Evolutionary conservation across 1,140 invertebrate genomes (phyloP).

Genomic region (Agraylea sexmaculata): DNA sequence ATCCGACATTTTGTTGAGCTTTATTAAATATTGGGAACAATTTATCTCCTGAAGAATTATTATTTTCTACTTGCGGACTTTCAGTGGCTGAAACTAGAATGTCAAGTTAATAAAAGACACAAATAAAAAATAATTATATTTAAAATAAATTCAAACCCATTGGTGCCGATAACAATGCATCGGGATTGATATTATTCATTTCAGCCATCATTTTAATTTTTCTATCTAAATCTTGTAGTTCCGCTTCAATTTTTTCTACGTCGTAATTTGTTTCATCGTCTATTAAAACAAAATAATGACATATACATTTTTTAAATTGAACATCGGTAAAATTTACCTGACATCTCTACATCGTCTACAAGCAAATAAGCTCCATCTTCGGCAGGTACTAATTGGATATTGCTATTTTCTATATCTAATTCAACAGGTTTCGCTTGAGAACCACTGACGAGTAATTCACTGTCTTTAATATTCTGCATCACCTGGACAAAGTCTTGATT

Average conservation of each 20-base stretch:
- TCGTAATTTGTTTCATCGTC: slow-evolving; percentile 25
- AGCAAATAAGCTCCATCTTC: slow-evolving; percentile 34
- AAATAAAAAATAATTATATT: too few relatives aligned
- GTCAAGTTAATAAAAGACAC: too few relatives aligned
- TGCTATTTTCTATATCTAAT: slow-evolving; percentile 1
- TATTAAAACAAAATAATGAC: slow-evolving; percentile 9
- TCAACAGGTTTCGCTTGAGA: not conserved
- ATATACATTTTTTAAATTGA: not conserved
- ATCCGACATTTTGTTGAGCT: too few relatives aligned
- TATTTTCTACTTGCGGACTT: too few relatives aligned
- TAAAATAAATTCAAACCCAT: too few relatives aligned
- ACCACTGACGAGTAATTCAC: not conserved
- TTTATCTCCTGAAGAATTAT: too few relatives aligned
- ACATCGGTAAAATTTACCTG: slow-evolving; percentile 23
- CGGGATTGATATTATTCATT: slow-evolving; percentile 30
- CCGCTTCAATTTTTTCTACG: slow-evolving; percentile 33
- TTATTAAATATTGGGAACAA: too few relatives aligned
- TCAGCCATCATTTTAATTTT: slow-evolving; percentile 33
- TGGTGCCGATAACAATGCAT: slow-evolving; percentile 29
- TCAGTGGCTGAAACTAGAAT: too few relatives aligned
- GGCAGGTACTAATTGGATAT: slow-evolving; percentile 29
- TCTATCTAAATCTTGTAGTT: slow-evolving; percentile 33
- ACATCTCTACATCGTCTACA: slow-evolving; percentile 26
- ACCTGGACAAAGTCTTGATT: not conserved
- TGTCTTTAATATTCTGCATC: slow-evolving; percentile 1